Evolutionary conservation across 2,113 vertebrate species (phyloP).

Genomic region (Corythoichthys haematopterus): DNA sequence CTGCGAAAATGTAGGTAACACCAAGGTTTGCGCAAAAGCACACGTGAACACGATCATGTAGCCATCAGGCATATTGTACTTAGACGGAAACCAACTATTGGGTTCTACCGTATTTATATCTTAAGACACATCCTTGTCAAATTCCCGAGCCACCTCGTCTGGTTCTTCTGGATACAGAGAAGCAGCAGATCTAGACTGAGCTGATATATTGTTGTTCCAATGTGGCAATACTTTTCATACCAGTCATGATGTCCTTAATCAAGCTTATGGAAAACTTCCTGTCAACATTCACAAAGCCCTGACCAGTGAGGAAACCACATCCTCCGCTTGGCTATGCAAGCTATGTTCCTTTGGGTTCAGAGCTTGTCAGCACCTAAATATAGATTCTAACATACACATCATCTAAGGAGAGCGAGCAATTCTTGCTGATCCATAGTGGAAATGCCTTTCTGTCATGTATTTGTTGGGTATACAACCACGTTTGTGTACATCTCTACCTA

Average conservation of each 20-base stretch:
- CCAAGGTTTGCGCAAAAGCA: constrained; percentile 1
- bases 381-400: constrained; percentile 29
- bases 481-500: constrained; percentile 9
- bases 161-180: no score
- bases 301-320: constrained; percentile 40
- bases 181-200: no score
- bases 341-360: constrained; percentile 14
- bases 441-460: constrained; percentile 11
- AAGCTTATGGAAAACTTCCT: constrained; percentile 23
- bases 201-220: not conserved
- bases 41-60: constrained; percentile 5
- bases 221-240: not conserved
- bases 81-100: constrained; percentile 27
- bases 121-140: not conserved
- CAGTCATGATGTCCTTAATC: constrained; percentile 15
- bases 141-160: no score
- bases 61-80: constrained; percentile 3
- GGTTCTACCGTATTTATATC: constrained; percentile 46
- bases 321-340: constrained; percentile 24
- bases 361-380: constrained; percentile 39
- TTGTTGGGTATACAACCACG: not conserved
- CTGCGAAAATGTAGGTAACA: constrained; percentile 82
- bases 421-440: constrained; percentile 3
- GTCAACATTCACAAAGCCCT: constrained; percentile 20
- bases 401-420: not conserved